Percentiles rank a stretch among this genome's conserved stretches.
These are phyloP conservation scores for Napeogenes inachia DNA, from an alignment of 2,888 invertebrate genomes.

Conservation along the genomic window DNA sequence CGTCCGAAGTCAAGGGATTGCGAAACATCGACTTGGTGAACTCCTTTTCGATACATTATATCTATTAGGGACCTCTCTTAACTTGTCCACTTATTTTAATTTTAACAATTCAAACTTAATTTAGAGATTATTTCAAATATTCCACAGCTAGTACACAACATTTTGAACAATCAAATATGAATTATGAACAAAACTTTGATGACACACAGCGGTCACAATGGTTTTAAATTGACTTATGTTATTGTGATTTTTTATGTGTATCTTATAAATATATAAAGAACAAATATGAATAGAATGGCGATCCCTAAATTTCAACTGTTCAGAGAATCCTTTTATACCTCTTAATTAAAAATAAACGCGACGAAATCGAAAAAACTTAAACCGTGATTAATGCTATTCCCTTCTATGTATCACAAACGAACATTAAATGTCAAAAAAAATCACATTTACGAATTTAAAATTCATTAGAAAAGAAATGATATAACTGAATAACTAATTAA, in stretches of 20 bases:
- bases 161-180: constrained; percentile 45
- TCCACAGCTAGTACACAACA: constrained; percentile 45
- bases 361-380: constrained; percentile 53
- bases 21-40: constrained; percentile 67
- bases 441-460: constrained; percentile 78
- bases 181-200: constrained; percentile 34
- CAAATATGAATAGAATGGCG: constrained; percentile 29
- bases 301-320: constrained; percentile 47
- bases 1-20: constrained; percentile 61
- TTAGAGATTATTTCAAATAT: constrained; percentile 54
- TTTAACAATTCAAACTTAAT: constrained; percentile 67
- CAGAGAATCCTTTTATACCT: constrained; percentile 44
- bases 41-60: constrained; percentile 63
- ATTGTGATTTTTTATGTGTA: constrained; percentile 66
- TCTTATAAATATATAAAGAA: constrained; percentile 57
- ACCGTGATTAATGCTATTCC: constrained; percentile 72
- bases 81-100: constrained; percentile 56
- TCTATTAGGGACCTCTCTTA: constrained; percentile 60
- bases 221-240: constrained; percentile 50
- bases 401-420: constrained; percentile 74
- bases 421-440: constrained; percentile 77
- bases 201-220: constrained; percentile 26
- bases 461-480: constrained; percentile 69
- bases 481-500: constrained; percentile 59
- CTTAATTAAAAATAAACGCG: constrained; percentile 50